Evolutionary conservation across 2,113 vertebrate genomes (phyloP).

Genomic region (Manacus vitellinus): DNA sequence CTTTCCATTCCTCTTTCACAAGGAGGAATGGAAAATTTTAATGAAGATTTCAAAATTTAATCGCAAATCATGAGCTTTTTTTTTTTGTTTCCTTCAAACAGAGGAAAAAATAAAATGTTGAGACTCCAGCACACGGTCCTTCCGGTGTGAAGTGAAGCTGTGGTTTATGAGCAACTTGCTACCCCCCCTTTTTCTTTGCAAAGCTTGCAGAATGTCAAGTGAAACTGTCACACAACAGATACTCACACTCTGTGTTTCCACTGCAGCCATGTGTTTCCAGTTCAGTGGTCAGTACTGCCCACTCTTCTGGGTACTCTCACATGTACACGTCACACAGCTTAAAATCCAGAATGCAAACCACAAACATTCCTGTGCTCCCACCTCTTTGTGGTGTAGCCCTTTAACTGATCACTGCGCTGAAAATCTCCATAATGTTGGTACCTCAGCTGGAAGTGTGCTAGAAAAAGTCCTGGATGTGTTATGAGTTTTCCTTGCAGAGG

Average conservation of each 20-base stretch:
- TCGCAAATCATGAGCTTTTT: neutral
- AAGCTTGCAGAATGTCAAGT: conserved; percentile 1
- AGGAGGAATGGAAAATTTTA: neutral
- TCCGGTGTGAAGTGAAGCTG: conserved; percentile 36
- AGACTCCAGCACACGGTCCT: neutral
- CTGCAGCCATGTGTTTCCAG: neutral
- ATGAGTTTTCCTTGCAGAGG: neutral
- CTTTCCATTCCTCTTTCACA: neutral
- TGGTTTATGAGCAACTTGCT: conserved; percentile 14
- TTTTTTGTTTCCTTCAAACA: neutral
- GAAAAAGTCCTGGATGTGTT: neutral
- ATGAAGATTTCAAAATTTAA: neutral
- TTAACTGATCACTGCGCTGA: neutral
- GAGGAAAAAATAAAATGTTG: neutral
- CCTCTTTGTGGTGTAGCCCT: neutral
- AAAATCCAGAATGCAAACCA: neutral
- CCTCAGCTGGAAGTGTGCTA: neutral
- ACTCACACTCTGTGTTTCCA: neutral
- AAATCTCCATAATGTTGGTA: neutral
- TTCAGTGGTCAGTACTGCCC: neutral
- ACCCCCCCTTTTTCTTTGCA: neutral
- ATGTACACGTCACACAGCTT: neutral
- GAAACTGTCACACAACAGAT: neutral
- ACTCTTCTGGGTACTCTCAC: neutral
- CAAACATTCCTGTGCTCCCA: neutral